Percentiles rank a stretch among this genome's conserved stretches.
phyloP scores from a whole-genome alignment of 2,888 invertebrate genomes.

The Drosophila tanythrix region DNA sequence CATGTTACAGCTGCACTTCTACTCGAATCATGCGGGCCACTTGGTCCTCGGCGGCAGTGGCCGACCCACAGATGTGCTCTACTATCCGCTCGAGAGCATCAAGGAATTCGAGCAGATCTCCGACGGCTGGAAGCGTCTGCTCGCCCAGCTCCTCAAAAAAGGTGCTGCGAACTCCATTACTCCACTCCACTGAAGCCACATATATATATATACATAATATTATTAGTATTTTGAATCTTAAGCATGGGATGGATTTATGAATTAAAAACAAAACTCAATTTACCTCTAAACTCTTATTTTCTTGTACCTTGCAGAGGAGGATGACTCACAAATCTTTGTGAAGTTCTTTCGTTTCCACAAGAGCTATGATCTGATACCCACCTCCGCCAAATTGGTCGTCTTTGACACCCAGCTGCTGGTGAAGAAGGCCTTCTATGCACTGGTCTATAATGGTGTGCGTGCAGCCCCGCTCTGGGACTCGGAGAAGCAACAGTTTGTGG shows the following conservation, averaged over 20 bases:
- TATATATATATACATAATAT: background rate
- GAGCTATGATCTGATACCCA: constrained; percentile 99
- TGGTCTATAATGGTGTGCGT: constrained; percentile 99
- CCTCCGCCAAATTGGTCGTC: constrained; percentile 99
- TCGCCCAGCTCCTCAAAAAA: constrained; percentile 89
- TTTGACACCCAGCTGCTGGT: constrained; percentile 99
- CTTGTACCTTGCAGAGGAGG: constrained; percentile 90
- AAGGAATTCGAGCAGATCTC: constrained; percentile 94
- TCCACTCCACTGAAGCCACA: background rate
- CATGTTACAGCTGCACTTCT: constrained; percentile 94
- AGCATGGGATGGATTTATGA: background rate
- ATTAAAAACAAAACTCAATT: background rate
- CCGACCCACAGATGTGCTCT: constrained; percentile 82
- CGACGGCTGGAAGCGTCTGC: constrained; percentile 91
- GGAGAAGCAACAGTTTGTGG: constrained; percentile 95
- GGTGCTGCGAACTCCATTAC: constrained; percentile 83
- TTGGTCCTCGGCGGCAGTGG: constrained; percentile 86
- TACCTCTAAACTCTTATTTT: background rate
- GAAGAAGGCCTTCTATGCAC: constrained; percentile 99
- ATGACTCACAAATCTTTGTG: constrained; percentile 98
- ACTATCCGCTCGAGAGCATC: constrained; percentile 93
- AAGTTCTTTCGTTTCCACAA: constrained; percentile 99
- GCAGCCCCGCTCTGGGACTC: constrained; percentile 99
- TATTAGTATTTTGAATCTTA: background rate
- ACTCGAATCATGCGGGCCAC: constrained; percentile 91